A percentile compares a stretch with the other conserved stretches of the same genome.
Evolutionary conservation across 1,140 invertebrate species (phyloP).

Genomic region (Nephotettix cincticeps): DNA sequence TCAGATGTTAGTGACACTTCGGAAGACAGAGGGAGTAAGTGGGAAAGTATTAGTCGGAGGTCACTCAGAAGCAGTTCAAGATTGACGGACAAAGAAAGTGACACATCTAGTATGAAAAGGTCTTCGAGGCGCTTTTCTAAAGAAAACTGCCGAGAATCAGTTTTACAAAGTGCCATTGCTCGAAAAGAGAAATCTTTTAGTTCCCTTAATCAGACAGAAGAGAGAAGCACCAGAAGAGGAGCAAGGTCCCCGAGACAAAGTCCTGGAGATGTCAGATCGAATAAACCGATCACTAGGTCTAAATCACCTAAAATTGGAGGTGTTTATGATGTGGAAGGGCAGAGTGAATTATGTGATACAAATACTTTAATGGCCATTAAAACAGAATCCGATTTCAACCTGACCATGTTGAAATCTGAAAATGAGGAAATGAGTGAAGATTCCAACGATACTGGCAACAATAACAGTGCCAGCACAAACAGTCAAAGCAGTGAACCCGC

Average conservation of each 20-base stretch:
- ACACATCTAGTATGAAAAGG: conserved; percentile 36
- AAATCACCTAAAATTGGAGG: conserved; percentile 19
- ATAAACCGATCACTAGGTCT: conserved; percentile 14
- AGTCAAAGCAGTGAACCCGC: conserved; percentile 8
- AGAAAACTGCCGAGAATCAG: conserved; percentile 41
- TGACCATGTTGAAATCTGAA: background rate
- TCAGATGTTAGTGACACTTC: conserved; percentile 1
- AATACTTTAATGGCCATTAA: conserved; percentile 1
- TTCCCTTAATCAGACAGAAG: conserved; percentile 33
- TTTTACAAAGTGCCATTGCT: conserved; percentile 46
- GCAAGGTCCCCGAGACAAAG: conserved; percentile 8
- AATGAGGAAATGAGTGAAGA: conserved; percentile 2
- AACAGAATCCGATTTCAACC: background rate
- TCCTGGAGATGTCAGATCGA: background rate
- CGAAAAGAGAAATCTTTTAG: conserved; percentile 46
- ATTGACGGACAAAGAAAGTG: conserved; percentile 21
- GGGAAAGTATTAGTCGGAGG: conserved; percentile 29
- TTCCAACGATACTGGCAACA: conserved; percentile 3
- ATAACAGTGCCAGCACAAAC: conserved; percentile 9
- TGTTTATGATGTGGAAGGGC: too few species aligned
- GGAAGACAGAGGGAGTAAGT: conserved; percentile 15
- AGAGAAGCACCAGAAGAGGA: conserved; percentile 26
- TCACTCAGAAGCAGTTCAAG: conserved; percentile 12
- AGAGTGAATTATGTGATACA: conserved; percentile 1
- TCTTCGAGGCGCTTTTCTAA: conserved; percentile 43